These are phyloP conservation scores for Regulus satrapa DNA, from an alignment of 2,113 vertebrate species.

Conservation along the genomic window DNA sequence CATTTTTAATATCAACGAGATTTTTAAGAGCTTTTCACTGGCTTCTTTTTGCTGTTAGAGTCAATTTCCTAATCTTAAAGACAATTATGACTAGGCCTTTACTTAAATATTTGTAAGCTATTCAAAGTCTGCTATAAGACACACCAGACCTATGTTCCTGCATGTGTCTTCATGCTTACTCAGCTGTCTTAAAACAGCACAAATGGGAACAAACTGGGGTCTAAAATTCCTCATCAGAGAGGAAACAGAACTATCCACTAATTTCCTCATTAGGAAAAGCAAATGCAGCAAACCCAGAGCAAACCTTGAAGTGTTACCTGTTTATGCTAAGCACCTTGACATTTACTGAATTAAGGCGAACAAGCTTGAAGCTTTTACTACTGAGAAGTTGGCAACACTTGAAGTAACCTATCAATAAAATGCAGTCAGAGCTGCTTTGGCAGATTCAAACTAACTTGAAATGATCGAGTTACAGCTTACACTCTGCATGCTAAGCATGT, in stretches of 20 bases:
- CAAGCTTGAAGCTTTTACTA: neutral
- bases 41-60: neutral
- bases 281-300: neutral
- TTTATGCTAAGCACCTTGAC: neutral
- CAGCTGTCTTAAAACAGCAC: neutral
- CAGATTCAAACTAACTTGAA: neutral
- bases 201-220: neutral
- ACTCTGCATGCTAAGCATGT: fast-evolving
- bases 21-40: neutral
- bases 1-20: neutral
- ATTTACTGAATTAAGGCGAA: neutral
- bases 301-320: neutral
- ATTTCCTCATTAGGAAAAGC: neutral
- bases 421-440: neutral
- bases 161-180: neutral
- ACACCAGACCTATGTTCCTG: neutral
- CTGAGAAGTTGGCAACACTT: neutral
- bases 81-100: neutral
- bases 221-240: neutral
- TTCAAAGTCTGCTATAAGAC: neutral
- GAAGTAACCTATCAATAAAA: neutral
- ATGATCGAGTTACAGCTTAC: neutral
- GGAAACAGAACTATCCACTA: neutral
- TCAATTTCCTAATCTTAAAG: neutral
- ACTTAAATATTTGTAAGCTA: neutral